Evolutionary conservation across 2,797 vertebrate genomes (phyloP), one percentile per base, ranked within the genome.

Genomic region (Morus bassanus): DNA sequence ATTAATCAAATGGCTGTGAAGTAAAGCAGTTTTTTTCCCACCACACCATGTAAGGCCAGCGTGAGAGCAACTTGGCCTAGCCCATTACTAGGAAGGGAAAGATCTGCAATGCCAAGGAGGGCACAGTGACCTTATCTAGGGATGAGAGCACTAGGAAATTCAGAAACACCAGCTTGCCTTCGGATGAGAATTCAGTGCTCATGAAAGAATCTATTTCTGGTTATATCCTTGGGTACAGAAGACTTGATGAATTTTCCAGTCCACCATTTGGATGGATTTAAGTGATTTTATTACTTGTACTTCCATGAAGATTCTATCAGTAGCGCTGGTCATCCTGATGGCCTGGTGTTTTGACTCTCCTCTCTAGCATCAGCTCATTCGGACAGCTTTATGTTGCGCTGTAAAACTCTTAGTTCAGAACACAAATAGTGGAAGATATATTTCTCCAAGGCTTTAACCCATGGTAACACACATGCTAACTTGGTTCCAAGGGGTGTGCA

Each of bases 231-330:
- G 61, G 84, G 54, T 94, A 86, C 35, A 85, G 79, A 76, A 65
- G 75, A 67, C 84, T 72, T 83, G 70, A 88, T 73, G 63, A 93
- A 82, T 90, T 95, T 96, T 96, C 91, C 97, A 94, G 76, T 85
- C 61, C 37, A 27, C 89, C 31, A 43, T 79, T 95, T 96, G 85
- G 82, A 89, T 85, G 86, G 82, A 88, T 96, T 92, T 84, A 93
- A 87, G 37, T 48, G 63, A 79, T 91, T 96, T 96, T 93, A 87
- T 82, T 82, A 67, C 31, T 88, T 91, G 27, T 9, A 76, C n/a
- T 88, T 93, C 85, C 70, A 68, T 35, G 57, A 93, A 95, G 93
- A 97, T 96, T 94, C 93, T 96, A 91, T 96, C 92, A 91, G 87
- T 79, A 88, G 54, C 1, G 0, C 37, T 93, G 50, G 45, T 85